Conservation (phyloP, 2,888 invertebrate species). For the Caradrina kadenii region DNA sequence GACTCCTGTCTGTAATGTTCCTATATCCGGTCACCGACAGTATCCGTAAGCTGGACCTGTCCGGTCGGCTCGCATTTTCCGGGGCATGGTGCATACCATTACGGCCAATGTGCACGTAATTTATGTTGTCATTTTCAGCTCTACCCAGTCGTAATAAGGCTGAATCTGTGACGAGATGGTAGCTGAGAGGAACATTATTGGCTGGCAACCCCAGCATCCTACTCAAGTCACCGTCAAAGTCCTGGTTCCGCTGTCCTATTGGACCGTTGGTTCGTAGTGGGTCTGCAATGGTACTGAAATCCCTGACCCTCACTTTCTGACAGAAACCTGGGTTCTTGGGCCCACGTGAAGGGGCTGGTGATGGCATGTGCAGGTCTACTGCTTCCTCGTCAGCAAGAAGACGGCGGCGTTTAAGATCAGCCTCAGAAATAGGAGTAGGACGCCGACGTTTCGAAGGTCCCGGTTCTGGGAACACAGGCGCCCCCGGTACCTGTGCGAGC, state of each 20-base stretch:
- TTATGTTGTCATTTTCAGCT: constrained; percentile 75
- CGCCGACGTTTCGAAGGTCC: constrained; percentile 31
- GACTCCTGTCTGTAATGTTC: constrained; percentile 91
- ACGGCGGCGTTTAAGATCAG: constrained; percentile 37
- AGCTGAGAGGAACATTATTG: constrained; percentile 18
- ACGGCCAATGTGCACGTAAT: constrained; percentile 77
- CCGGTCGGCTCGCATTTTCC: constrained; percentile 69
- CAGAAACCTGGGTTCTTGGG: not conserved
- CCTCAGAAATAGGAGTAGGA: not conserved
- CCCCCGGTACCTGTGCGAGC: no score
- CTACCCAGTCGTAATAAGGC: constrained; percentile 80
- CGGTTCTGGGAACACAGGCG: no score
- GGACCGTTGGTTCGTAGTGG: no score
- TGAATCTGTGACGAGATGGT: constrained; percentile 77
- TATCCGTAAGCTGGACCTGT: constrained; percentile 86
- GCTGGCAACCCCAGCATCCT: no score
- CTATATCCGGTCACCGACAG: constrained; percentile 91
- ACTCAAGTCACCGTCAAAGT: no score
- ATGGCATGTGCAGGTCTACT: no score
- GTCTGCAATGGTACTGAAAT: no score
- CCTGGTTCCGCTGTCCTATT: no score
- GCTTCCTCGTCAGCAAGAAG: not conserved
- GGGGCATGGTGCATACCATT: constrained; percentile 51
- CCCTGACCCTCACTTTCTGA: constrained; percentile 4
- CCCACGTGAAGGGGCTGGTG: no score